phyloP scores from a whole-genome alignment of 2,797 vertebrate species.

The Enteromius treurensis region DNA sequence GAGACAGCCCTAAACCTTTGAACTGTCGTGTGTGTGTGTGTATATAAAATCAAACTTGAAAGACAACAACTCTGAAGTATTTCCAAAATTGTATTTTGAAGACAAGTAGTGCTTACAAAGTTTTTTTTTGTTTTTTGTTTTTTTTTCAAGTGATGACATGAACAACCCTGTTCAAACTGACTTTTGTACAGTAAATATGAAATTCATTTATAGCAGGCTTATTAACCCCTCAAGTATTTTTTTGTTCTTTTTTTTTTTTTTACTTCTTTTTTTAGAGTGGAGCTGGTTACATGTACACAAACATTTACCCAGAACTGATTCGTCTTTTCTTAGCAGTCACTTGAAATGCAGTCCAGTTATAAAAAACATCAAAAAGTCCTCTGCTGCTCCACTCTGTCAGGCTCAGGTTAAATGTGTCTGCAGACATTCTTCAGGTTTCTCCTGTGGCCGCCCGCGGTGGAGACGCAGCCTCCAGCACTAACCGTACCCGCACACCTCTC shows the following conservation, averaged over 20 bases:
- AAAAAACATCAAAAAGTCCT: slow-evolving; percentile 69
- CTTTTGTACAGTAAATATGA: slow-evolving; percentile 83
- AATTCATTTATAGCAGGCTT: slow-evolving; percentile 67
- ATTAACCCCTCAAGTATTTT: slow-evolving; percentile 62
- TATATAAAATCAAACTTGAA: slow-evolving; percentile 12
- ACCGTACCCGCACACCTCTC: slow-evolving; percentile 37
- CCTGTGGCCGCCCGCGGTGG: slow-evolving; percentile 30
- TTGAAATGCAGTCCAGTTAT: slow-evolving; percentile 65
- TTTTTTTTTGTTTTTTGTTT: slow-evolving; percentile 73
- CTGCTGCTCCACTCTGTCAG: slow-evolving; percentile 60
- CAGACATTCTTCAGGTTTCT: slow-evolving; percentile 52
- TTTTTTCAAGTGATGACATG: slow-evolving; percentile 83
- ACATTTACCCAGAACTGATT: slow-evolving; percentile 72
- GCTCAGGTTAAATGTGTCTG: slow-evolving; percentile 62
- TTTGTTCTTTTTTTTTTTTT: slow-evolving; percentile 40
- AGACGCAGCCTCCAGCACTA: slow-evolving; percentile 54
- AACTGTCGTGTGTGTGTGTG: neutral
- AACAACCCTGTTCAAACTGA: slow-evolving; percentile 80
- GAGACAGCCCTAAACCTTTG: neutral
- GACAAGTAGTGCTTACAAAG: slow-evolving; percentile 94
- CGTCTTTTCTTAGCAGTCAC: slow-evolving; percentile 68
- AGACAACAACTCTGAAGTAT: slow-evolving; percentile 33
- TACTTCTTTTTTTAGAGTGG: slow-evolving; percentile 70
- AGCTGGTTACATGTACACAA: slow-evolving; percentile 86
- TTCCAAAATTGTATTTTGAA: slow-evolving; percentile 84